A percentile compares a stretch with the other conserved stretches of the same genome.
Conservation (phyloP, 2,113 vertebrate genomes). For the Ceuthmochares aereus region DNA sequence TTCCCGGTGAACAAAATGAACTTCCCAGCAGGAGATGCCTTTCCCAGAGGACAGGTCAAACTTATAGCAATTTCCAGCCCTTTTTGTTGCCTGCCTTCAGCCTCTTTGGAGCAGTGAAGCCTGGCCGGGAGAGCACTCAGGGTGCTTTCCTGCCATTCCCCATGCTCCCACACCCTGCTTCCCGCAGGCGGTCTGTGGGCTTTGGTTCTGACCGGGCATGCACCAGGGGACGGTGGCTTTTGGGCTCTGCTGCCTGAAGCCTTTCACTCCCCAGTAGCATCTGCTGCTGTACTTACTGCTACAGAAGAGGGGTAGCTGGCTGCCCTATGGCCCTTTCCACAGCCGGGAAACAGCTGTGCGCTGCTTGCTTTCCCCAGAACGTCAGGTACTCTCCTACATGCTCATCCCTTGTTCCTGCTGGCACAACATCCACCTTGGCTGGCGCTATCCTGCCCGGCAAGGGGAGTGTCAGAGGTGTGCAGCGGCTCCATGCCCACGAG, state of each 20-base stretch:
- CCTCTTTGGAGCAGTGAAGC: background rate
- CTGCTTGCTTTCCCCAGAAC: background rate
- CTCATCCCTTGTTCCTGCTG: background rate
- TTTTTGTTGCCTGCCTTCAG: background rate
- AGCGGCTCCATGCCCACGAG: background rate
- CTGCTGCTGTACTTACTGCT: background rate
- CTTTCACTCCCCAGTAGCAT: background rate
- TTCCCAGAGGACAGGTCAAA: background rate
- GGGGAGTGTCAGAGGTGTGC: background rate
- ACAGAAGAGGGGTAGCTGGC: background rate
- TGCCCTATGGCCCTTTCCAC: background rate
- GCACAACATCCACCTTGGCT: background rate
- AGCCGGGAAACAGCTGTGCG: accelerated
- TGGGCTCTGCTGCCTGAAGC: background rate
- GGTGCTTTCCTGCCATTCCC: background rate
- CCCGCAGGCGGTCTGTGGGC: accelerated
- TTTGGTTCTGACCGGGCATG: background rate
- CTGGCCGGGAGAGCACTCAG: accelerated
- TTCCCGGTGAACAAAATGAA: background rate
- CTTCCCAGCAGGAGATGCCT: background rate
- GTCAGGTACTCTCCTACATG: background rate
- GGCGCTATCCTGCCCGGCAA: background rate
- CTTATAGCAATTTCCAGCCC: background rate
- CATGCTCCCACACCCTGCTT: background rate
- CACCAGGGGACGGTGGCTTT: background rate